phyloP scores from a whole-genome alignment of 1,140 invertebrate genomes.

The Halesus radiatus region DNA sequence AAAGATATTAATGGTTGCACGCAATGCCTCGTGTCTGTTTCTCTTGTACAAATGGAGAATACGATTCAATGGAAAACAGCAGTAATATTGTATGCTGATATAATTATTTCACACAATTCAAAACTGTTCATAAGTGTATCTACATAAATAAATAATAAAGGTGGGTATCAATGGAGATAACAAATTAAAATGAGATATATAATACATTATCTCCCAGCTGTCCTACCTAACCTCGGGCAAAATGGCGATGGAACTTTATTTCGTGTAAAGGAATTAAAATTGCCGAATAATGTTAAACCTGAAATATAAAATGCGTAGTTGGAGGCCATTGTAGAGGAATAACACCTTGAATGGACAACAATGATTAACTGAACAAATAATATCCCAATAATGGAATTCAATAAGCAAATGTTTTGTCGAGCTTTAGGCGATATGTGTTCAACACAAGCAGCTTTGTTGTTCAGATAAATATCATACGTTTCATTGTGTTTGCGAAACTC shows the following conservation, averaged over 20 bases:
- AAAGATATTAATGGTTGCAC: no score
- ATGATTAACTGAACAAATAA: slow-evolving; percentile 46
- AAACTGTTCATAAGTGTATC: no score
- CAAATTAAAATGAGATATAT: not conserved
- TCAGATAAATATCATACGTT: slow-evolving; percentile 32
- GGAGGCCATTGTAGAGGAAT: slow-evolving; percentile 12
- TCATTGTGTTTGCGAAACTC: slow-evolving; percentile 39
- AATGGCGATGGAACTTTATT: not conserved
- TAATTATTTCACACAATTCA: no score
- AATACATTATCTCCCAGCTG: slow-evolving; percentile 16
- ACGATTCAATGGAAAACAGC: no score
- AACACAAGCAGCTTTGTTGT: slow-evolving; percentile 22
- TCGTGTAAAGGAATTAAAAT: slow-evolving; percentile 24
- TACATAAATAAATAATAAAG: not conserved
- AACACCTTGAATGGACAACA: slow-evolving; percentile 39
- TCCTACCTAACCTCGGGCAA: not conserved
- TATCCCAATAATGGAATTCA: slow-evolving; percentile 33
- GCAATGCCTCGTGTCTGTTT: no score
- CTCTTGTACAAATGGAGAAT: no score
- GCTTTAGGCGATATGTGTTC: slow-evolving; percentile 24
- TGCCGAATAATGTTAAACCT: slow-evolving; percentile 34
- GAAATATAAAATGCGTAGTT: slow-evolving; percentile 16
- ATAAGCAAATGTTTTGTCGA: slow-evolving; percentile 30
- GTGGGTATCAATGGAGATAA: not conserved
- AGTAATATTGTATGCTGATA: no score